Conservation (phyloP, 2,113 vertebrate genomes). For the Misgurnus mizolepis region DNA sequence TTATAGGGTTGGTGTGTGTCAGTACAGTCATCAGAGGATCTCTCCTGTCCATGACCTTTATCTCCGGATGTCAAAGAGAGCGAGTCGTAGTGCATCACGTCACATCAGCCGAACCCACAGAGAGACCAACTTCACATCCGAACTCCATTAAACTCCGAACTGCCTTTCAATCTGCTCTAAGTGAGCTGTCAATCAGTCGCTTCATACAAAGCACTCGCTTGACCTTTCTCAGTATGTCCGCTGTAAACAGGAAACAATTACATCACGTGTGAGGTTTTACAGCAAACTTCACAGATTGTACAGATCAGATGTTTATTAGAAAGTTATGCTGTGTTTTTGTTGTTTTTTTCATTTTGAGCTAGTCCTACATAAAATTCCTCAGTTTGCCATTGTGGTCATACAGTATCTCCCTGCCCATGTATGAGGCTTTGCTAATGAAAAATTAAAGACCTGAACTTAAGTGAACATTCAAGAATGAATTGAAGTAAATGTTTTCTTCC, state of each 20-base stretch:
- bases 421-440: not conserved
- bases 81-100: slow-evolving; percentile 46
- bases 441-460: not conserved
- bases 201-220: slow-evolving; percentile 2
- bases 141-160: slow-evolving; percentile 24
- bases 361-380: not conserved
- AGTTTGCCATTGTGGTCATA: no score
- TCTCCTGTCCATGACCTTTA: slow-evolving; percentile 47
- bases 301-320: not conserved
- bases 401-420: no score
- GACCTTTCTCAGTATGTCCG: slow-evolving; percentile 16
- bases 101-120: slow-evolving; percentile 37
- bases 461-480: slow-evolving; percentile 5
- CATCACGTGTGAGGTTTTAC: not conserved
- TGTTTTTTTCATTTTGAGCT: not conserved
- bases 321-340: not conserved
- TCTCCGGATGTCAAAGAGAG: slow-evolving; percentile 46
- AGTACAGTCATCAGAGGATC: slow-evolving; percentile 4
- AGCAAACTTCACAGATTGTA: not conserved
- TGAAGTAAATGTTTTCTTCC: not conserved
- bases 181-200: slow-evolving; percentile 39
- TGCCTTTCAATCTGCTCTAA: slow-evolving; percentile 13
- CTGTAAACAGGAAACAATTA: slow-evolving; percentile 9
- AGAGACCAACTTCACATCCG: slow-evolving; percentile 40
- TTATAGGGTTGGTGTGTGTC: not conserved